Evolutionary conservation across 2,113 vertebrate species (phyloP).

Genomic region (Rhagologus leucostigma): DNA sequence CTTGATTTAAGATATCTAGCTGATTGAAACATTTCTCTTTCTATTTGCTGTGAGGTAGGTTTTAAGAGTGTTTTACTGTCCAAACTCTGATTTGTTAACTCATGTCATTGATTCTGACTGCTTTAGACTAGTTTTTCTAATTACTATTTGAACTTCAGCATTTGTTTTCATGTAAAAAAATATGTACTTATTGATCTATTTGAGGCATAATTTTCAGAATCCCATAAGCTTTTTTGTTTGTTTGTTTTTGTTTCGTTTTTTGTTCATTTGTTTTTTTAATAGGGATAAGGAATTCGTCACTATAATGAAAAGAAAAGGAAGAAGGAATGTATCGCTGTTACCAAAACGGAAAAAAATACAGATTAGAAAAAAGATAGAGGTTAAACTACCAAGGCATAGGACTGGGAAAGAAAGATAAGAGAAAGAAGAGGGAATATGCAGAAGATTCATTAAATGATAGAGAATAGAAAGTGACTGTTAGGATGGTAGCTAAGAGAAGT

Average conservation of each 20-base stretch:
- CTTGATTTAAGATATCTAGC: background rate
- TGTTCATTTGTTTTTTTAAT: background rate
- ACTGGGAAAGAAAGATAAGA: background rate
- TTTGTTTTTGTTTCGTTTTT: background rate
- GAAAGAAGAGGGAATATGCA: background rate
- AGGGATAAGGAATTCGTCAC: background rate
- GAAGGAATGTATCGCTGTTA: accelerated
- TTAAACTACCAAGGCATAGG: background rate
- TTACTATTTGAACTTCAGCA: background rate
- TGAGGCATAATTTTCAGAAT: background rate
- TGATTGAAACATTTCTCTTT: background rate
- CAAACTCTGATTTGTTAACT: background rate
- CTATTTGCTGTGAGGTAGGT: background rate
- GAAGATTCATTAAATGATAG: background rate
- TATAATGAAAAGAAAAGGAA: background rate
- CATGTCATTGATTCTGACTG: background rate
- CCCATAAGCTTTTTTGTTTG: background rate
- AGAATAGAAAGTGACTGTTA: background rate
- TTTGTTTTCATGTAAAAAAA: background rate
- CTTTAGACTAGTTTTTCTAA: background rate
- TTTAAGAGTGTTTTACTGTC: background rate
- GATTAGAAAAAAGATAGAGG: background rate
- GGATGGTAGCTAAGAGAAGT: background rate
- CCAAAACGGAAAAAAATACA: background rate
- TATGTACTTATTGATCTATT: background rate